Conservation (phyloP, 2,888 invertebrate genomes). For the Agrochola litura region DNA sequence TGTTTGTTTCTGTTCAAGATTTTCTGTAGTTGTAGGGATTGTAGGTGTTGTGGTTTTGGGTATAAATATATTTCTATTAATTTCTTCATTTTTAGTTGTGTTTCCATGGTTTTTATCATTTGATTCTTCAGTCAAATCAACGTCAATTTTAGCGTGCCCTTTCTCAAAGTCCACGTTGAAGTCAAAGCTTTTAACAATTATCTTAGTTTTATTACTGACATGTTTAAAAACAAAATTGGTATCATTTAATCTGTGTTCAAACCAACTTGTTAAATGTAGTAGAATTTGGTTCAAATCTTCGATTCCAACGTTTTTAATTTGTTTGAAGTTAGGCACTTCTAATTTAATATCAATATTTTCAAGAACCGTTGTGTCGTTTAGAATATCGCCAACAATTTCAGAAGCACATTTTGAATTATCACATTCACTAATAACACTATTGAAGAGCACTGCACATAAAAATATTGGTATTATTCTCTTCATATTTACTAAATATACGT, state of each 20-base stretch:
- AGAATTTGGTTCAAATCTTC: conserved; percentile 72
- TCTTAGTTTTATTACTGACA: conserved; percentile 73
- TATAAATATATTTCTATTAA: too few relatives aligned
- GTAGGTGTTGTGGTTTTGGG: background rate
- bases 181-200: conserved; percentile 76
- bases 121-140: conserved; percentile 45
- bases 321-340: conserved; percentile 64
- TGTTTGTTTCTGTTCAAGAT: background rate
- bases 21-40: background rate
- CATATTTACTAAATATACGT: conserved; percentile 77
- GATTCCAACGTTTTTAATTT: conserved; percentile 65
- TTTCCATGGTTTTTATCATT: background rate
- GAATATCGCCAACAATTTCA: conserved; percentile 71
- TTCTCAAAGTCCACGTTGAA: conserved; percentile 66
- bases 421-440: conserved; percentile 76
- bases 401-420: conserved; percentile 74
- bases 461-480: conserved; percentile 69
- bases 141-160: conserved; percentile 58
- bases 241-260: conserved; percentile 72
- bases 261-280: conserved; percentile 70
- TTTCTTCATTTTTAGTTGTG: background rate
- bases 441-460: conserved; percentile 65
- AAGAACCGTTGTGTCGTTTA: conserved; percentile 62
- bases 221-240: conserved; percentile 64
- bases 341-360: conserved; percentile 63